phyloP scores from a whole-genome alignment of 2,113 vertebrate genomes.

The Chamaetylas fuelleborni region DNA sequence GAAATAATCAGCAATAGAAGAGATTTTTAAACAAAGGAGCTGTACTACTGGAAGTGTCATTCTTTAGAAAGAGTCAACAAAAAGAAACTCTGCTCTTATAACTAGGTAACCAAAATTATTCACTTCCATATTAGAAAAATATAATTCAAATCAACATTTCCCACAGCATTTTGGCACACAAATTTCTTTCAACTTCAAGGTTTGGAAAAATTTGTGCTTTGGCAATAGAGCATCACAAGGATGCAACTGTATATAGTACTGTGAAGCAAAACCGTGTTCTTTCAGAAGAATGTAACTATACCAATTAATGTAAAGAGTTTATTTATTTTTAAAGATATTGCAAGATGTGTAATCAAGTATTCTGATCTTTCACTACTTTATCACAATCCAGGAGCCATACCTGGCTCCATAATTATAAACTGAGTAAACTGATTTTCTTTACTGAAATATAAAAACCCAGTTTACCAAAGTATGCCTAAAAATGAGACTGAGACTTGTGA shows the following conservation, averaged over 20 bases:
- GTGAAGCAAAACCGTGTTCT: background rate
- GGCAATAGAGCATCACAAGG: background rate
- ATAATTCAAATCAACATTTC: background rate
- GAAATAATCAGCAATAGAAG: background rate
- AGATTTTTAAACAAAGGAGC: background rate
- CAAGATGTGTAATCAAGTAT: background rate
- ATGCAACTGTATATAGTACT: background rate
- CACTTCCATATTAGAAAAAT: background rate
- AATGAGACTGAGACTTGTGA: background rate
- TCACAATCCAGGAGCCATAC: background rate
- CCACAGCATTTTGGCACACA: background rate
- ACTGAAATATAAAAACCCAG: background rate
- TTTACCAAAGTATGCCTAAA: background rate
- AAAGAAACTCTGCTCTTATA: background rate
- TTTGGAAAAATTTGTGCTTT: slow-evolving; percentile 20
- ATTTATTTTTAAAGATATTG: background rate
- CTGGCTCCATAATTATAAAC: background rate
- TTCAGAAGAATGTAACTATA: background rate
- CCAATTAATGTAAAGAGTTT: background rate
- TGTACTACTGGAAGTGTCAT: background rate
- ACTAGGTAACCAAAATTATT: background rate
- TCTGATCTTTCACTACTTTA: background rate
- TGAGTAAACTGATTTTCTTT: background rate
- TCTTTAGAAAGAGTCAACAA: background rate
- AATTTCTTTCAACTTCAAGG: background rate